phyloP scores from a whole-genome alignment of 2,888 invertebrate species.

The Tachina fera region DNA sequence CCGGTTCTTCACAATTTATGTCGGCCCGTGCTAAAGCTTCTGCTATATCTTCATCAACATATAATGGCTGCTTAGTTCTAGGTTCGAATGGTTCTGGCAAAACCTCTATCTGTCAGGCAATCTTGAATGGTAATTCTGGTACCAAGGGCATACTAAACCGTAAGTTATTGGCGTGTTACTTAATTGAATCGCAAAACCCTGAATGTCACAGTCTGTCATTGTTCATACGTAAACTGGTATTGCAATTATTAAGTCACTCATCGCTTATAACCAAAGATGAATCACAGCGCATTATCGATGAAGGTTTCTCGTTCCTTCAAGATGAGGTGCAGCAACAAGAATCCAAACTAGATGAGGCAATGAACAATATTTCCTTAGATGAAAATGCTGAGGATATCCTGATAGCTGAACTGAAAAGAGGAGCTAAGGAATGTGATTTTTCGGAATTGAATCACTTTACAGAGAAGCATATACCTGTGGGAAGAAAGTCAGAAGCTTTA shows the following conservation, averaged over 20 bases:
- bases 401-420: conserved; percentile 81
- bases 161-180: conserved; percentile 93
- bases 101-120: conserved; percentile 93
- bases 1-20: conserved; percentile 76
- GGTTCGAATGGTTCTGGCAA: conserved; percentile 98
- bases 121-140: conserved; percentile 82
- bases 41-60: conserved; percentile 79
- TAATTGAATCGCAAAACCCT: conserved; percentile 93
- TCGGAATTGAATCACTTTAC: conserved; percentile 77
- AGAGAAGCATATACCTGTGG: conserved; percentile 77
- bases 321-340: conserved; percentile 81
- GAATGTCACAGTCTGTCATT: conserved; percentile 92
- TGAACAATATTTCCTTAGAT: conserved; percentile 79
- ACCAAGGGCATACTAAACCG: conserved; percentile 85
- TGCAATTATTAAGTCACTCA: conserved; percentile 92
- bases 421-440: conserved; percentile 77
- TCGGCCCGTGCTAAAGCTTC: conserved; percentile 80
- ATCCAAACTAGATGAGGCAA: conserved; percentile 79
- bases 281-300: conserved; percentile 79
- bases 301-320: conserved; percentile 80
- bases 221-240: conserved; percentile 92
- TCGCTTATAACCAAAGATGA: conserved; percentile 79
- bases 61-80: conserved; percentile 93
- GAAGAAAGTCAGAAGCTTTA: conserved; percentile 72
- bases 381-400: conserved; percentile 82